Evolutionary conservation across 2,888 invertebrate species (phyloP), one percentile per base, ranked within the genome.

Genomic region (Phortica magna): DNA sequence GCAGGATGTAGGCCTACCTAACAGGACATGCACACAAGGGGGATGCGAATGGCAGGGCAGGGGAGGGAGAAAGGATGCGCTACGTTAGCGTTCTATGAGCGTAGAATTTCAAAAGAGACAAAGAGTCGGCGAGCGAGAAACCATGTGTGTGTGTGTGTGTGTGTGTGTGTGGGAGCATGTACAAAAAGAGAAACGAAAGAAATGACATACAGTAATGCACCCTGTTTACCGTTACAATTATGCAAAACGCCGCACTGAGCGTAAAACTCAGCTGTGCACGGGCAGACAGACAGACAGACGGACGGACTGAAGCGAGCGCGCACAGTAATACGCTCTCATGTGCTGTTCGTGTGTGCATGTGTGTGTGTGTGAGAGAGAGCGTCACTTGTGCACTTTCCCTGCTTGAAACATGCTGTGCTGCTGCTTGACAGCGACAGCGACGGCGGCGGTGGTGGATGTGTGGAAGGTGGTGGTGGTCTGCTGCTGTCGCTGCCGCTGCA

Each of bases 401-500:
- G n/a, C 67, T 67, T 31, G 31, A 22, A 22, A 41, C 43, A 12
- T 31, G 22, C 57, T 41, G 22, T 39, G 53, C 22, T 48, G 12
- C 22, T 68, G 9, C 57, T 42, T n/a, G n/a, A n/a, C n/a, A n/a
- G n/a, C 19, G 61, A 7, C 53, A 67, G 7, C 78, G 80, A 81
- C 82, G 83, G 79, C 79, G 82, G 79, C 9, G 61, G 4, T 19
- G 10, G 78, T 81, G 80, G 77, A 1, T 22, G 17, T 22, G 19
- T 19, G 19, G 55, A 9, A 55, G 73, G 7, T 78, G 80, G 81
- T 82, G 83, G 80, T 80, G 83, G 79, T 22, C 3, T 19, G 17
- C 4, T 19, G 59, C 59, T 59, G 64, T 59, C 64, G 48, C 81
- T 61, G n/a, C 48, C 17, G 76, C 53, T 64, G 75, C 67, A 74